These are phyloP conservation scores for Tenebrio molitor DNA, from an alignment of 1,140 invertebrate species.

Conservation along the genomic window DNA sequence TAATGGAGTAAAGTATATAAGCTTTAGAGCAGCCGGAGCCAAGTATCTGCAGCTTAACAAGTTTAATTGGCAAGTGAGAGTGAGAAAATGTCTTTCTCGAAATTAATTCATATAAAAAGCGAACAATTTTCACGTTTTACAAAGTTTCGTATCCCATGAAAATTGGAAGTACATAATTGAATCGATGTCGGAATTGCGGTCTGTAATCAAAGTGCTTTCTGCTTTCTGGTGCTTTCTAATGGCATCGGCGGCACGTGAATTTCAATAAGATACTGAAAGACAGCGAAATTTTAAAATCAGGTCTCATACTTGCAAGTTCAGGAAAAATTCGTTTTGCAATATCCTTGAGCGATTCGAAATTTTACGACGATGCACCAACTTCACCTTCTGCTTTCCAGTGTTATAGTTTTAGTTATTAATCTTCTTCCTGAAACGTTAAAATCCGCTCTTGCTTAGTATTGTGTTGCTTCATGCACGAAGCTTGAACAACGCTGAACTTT, in stretches of 20 bases:
- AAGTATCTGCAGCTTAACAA: conserved; percentile 31
- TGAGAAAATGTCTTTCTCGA: conserved; percentile 44
- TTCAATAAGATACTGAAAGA: conserved; percentile 48
- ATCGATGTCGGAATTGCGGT: conserved; percentile 54
- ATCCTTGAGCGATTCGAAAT: conserved; percentile 6
- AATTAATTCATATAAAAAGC: conserved; percentile 54
- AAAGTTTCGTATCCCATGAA: conserved; percentile 51
- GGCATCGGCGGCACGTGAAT: conserved; percentile 48
- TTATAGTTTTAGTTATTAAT: conserved; percentile 12
- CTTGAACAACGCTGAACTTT: too few species aligned
- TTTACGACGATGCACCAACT: conserved; percentile 14
- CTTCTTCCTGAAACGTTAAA: conserved; percentile 3
- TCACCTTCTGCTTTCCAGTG: conserved; percentile 10
- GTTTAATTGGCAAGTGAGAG: conserved; percentile 45
- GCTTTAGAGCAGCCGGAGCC: background rate
- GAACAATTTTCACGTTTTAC: conserved; percentile 53
- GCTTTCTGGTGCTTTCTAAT: conserved; percentile 45
- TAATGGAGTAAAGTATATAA: conserved; percentile 13
- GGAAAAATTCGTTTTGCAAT: conserved; percentile 22
- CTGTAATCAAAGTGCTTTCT: conserved; percentile 55
- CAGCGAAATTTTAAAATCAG: conserved; percentile 32
- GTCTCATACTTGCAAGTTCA: conserved; percentile 37
- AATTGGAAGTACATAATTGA: conserved; percentile 54
- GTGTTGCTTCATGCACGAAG: too few species aligned
- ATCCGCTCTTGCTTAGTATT: background rate